A percentile compares a stretch with the other conserved stretches of the same genome.
Conservation (phyloP, 2,888 invertebrate genomes). For the Rhamnusium bicolor region DNA sequence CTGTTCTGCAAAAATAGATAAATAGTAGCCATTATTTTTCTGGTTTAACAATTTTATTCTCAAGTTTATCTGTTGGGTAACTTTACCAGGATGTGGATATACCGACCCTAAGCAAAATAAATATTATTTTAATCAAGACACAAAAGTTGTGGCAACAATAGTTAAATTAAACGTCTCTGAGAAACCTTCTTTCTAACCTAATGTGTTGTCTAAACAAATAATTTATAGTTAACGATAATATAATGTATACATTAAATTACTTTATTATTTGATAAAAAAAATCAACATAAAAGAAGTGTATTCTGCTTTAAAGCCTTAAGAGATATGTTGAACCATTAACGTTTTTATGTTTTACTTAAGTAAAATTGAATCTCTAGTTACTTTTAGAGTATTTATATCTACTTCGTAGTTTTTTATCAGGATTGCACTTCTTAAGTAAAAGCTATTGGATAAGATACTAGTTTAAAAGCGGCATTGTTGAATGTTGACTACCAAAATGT, state of each 20-base stretch:
- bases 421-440: slow-evolving; percentile 14
- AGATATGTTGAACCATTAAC: neutral
- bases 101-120: too few species aligned
- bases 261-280: neutral
- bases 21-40: too few species aligned
- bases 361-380: neutral
- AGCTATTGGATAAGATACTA: slow-evolving; percentile 11
- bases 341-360: neutral
- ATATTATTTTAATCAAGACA: too few species aligned
- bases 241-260: neutral
- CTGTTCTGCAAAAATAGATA: too few species aligned
- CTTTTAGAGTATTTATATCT: neutral
- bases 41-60: too few species aligned
- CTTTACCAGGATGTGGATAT: too few species aligned
- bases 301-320: neutral
- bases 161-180: neutral
- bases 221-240: slow-evolving; percentile 9
- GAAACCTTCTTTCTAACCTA: neutral
- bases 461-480: neutral
- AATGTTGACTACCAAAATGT: neutral
- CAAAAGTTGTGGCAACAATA: neutral
- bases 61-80: too few species aligned
- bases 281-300: neutral
- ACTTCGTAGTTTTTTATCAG: slow-evolving; percentile 3
- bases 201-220: slow-evolving; percentile 8